Evolutionary conservation across 2,888 invertebrate species (phyloP), one percentile per base, ranked within the genome.

Genomic region (Imbricaverruca yamaguchii): DNA sequence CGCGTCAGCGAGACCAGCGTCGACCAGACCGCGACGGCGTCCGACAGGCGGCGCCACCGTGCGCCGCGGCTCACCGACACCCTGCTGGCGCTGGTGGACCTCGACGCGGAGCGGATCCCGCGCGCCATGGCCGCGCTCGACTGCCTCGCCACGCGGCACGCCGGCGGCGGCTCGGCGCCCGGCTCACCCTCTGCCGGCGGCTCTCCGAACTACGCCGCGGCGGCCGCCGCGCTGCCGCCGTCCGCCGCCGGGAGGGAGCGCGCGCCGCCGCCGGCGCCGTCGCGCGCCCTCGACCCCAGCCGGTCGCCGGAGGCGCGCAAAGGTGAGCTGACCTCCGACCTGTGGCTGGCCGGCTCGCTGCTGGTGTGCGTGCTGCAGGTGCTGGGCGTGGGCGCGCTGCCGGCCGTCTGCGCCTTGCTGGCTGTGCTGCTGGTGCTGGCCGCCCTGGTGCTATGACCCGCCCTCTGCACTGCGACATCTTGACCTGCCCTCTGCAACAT

Each of bases 311-410:
- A 15, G 59, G 59, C 59, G 59, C 57, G 55, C 1, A 78, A 78
- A 78, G 78, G 78, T 78, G 78, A 78, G 78, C 56, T 15, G 57
- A 23, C 13, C 56, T 78, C 78, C 7, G 23, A 57, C 61, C 61
- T 83, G 63, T 61, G 83, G 79, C 81, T 82, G 55, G 80, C 81
- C 78, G 82, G 82, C 80, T 83, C 82, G 57, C 57, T 83, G 82
- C 82, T 83, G 81, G 82, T 82, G 80, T 83, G 82, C 69, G 67
- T 83, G 80, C 81, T 83, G 87, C 91, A 92, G 87, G 88, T 93
- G 87, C 91, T 92, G 86, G 91, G 92, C 85, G 88, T 92, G 88
- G 93, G 93, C 89, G 89, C 92, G 88, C 90, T 93, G 88, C 91
- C 92, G 86, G 89, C 92, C 87, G 90, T 93, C 87, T 91, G 92